Conservation (phyloP, 2,113 vertebrate genomes). For the Dryoscopus gambensis region DNA sequence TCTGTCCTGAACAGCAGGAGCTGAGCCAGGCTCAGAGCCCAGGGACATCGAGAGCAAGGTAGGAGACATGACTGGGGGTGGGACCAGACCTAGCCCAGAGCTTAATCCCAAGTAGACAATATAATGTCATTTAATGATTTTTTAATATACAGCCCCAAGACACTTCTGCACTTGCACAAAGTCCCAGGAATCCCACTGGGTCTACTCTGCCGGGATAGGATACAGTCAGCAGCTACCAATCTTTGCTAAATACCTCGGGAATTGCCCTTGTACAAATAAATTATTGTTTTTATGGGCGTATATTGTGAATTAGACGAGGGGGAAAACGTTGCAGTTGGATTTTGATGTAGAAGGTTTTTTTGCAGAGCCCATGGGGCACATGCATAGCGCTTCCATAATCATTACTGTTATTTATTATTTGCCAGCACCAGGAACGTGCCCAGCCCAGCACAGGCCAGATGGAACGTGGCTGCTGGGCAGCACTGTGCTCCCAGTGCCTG, state of each 20-base stretch:
- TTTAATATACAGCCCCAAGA: not conserved
- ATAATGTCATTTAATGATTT: not conserved
- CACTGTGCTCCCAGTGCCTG: not conserved
- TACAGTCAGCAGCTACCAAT: not conserved
- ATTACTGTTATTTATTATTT: not conserved
- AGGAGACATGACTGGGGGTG: not conserved
- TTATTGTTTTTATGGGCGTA: not conserved
- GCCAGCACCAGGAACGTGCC: not conserved
- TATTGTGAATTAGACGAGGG: conserved; percentile 30
- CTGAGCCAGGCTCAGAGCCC: not conserved
- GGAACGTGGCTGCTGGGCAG: fast-evolving
- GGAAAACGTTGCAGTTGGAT: conserved; percentile 6
- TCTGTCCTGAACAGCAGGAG: not conserved
- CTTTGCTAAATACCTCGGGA: not conserved
- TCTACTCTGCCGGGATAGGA: not conserved
- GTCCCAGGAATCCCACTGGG: not conserved
- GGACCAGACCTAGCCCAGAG: not conserved
- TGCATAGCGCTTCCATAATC: not conserved
- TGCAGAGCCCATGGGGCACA: conserved; percentile 18
- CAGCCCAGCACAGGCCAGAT: not conserved
- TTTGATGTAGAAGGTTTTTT: not conserved
- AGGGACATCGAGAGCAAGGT: not conserved
- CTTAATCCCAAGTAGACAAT: not conserved
- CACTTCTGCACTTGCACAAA: not conserved
- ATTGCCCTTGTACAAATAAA: not conserved